Conservation (phyloP, 1,140 invertebrate species). For the Ostrea edulis region DNA sequence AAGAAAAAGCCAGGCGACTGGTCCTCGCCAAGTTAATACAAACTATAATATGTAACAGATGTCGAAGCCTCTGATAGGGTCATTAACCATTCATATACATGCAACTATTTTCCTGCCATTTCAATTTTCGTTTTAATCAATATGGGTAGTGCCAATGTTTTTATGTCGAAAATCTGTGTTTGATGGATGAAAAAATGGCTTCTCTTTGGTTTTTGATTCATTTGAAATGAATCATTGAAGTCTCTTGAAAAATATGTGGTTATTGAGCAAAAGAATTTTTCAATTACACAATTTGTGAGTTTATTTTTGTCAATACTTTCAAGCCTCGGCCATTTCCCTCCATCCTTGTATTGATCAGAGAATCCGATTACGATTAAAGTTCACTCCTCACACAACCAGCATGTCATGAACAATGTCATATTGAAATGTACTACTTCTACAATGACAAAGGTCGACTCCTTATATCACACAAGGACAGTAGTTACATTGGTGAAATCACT, state of each 20-base stretch:
- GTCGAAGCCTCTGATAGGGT: slow-evolving; percentile 45
- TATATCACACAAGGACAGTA: no score
- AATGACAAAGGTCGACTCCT: no score
- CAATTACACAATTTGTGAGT: slow-evolving; percentile 30
- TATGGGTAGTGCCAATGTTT: slow-evolving; percentile 51
- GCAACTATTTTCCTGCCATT: slow-evolving; percentile 50
- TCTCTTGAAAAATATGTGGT: slow-evolving; percentile 35
- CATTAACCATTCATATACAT: slow-evolving; percentile 54
- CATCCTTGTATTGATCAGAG: not conserved
- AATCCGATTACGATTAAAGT: not conserved
- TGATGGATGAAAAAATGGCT: slow-evolving; percentile 49
- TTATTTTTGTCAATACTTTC: slow-evolving; percentile 36
- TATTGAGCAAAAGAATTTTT: slow-evolving; percentile 38
- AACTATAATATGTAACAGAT: slow-evolving; percentile 57
- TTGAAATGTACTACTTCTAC: no score
- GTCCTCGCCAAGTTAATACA: slow-evolving; percentile 27
- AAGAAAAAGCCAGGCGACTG: slow-evolving; percentile 40
- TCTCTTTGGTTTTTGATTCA: slow-evolving; percentile 45
- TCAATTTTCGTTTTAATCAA: slow-evolving; percentile 62
- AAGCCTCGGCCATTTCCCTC: slow-evolving; percentile 3
- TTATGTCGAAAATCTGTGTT: slow-evolving; percentile 48
- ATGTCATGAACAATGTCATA: not conserved
- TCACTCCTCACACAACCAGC: not conserved
- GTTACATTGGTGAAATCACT: no score
- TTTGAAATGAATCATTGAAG: slow-evolving; percentile 45